Percentiles rank a stretch among this genome's conserved stretches.
These are phyloP conservation scores for Trinectes maculatus DNA, from an alignment of 2,113 vertebrate genomes.

Conservation along the genomic window DNA sequence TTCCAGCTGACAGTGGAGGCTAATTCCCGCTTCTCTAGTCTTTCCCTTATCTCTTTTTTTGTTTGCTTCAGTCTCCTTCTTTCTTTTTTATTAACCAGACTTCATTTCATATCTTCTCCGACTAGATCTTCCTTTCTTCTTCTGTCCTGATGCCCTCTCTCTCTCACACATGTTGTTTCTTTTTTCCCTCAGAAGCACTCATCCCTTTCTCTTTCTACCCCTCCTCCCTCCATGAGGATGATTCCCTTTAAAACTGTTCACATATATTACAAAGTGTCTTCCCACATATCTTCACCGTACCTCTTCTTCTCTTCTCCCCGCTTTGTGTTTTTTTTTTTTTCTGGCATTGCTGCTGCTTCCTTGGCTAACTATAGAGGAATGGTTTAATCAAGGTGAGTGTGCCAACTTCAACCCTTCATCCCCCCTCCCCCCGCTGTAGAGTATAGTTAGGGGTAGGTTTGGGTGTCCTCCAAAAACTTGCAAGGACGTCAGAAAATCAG, in stretches of 20 bases:
- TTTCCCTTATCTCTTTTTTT: not conserved
- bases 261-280: slow-evolving; percentile 46
- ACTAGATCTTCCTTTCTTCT: not conserved
- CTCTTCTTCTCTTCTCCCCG: slow-evolving; percentile 81
- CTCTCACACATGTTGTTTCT: slow-evolving; percentile 6
- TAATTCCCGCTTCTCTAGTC: not conserved
- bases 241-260: slow-evolving; percentile 45
- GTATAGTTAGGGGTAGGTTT: slow-evolving; percentile 60
- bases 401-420: slow-evolving; percentile 40
- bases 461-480: slow-evolving; percentile 54
- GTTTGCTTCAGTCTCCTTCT: not conserved
- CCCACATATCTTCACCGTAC: slow-evolving; percentile 72
- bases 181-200: slow-evolving; percentile 8
- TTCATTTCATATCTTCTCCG: not conserved
- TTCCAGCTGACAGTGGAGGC: not conserved
- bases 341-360: slow-evolving; percentile 88
- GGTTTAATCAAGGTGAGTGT: slow-evolving; percentile 99
- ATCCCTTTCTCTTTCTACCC: slow-evolving; percentile 1
- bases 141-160: slow-evolving; percentile 17
- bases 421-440: slow-evolving; percentile 41
- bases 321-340: slow-evolving; percentile 80
- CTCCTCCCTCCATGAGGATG: slow-evolving; percentile 7
- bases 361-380: slow-evolving; percentile 95
- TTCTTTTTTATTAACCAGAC: not conserved
- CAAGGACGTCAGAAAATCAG: slow-evolving; percentile 36